These are phyloP conservation scores for Drosophila nannoptera DNA, from an alignment of 1,140 invertebrate genomes.

Conservation along the genomic window DNA sequence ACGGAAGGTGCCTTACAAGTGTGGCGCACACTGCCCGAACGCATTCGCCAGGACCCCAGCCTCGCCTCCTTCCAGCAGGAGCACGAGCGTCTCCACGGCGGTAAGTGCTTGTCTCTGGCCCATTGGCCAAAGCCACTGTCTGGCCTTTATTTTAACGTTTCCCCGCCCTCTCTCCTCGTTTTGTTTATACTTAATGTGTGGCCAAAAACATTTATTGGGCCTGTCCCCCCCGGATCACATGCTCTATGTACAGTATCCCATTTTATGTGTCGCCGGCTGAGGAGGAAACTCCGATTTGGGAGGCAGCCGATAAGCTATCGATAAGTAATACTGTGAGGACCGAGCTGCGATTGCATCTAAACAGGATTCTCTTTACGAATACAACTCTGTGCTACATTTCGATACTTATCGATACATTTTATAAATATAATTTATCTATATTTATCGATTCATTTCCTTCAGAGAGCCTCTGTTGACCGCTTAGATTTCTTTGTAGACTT, in stretches of 20 bases:
- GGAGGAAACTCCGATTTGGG: too few relatives aligned
- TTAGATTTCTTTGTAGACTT: too few relatives aligned
- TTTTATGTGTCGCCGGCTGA: too few relatives aligned
- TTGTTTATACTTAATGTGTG: constrained; percentile 2
- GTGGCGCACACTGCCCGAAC: constrained; percentile 83
- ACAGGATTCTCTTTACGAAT: too few relatives aligned
- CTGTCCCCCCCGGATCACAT: constrained; percentile 20
- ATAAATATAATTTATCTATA: too few relatives aligned
- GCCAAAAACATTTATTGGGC: constrained; percentile 24
- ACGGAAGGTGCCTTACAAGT: constrained; percentile 83
- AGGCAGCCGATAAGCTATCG: neutral
- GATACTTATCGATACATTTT: too few relatives aligned
- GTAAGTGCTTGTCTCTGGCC: constrained; percentile 55
- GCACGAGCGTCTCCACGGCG: constrained; percentile 82
- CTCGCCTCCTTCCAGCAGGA: constrained; percentile 82
- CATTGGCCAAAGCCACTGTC: constrained; percentile 20
- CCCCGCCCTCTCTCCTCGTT: neutral
- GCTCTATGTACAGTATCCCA: constrained; percentile 3
- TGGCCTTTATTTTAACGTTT: constrained; percentile 13
- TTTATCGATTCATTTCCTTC: too few relatives aligned
- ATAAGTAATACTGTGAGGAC: too few relatives aligned
- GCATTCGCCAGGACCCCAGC: constrained; percentile 83
- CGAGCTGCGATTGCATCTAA: too few relatives aligned
- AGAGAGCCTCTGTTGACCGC: too few relatives aligned
- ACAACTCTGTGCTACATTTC: too few relatives aligned